Evolutionary conservation across 1,140 invertebrate genomes (phyloP).

Genomic region (Nasonia longicornis): DNA sequence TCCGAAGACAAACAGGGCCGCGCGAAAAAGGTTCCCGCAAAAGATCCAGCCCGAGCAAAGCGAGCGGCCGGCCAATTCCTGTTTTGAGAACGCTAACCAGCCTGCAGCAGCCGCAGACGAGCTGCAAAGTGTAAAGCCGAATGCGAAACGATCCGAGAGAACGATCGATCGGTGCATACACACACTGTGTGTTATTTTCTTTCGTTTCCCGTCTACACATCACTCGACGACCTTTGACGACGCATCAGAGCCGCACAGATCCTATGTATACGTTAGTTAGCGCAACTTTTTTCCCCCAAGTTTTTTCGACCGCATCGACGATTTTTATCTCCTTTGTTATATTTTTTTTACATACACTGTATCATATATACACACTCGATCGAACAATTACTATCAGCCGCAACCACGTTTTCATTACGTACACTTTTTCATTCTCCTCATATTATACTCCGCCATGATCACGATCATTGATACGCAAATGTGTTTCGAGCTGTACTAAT

Average conservation of each 20-base stretch:
- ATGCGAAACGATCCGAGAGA: neutral
- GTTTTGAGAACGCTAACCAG: neutral
- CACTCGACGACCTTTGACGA: neutral
- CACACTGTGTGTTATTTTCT: neutral
- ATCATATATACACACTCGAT: no score
- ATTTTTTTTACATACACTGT: neutral
- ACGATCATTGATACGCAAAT: conserved; percentile 6
- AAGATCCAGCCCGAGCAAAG: neutral
- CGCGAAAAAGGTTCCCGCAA: neutral
- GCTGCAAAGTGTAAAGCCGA: neutral
- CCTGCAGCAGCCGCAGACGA: neutral
- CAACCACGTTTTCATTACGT: neutral
- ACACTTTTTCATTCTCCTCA: neutral
- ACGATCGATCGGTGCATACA: neutral
- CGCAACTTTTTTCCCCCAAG: neutral
- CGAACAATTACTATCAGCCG: neutral
- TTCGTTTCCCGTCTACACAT: neutral
- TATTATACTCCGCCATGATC: neutral
- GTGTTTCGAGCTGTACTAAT: neutral
- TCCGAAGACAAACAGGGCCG: neutral
- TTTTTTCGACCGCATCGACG: neutral
- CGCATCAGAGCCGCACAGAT: neutral
- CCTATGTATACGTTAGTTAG: neutral
- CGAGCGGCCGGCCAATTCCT: neutral
- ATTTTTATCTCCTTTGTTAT: neutral